Conservation (phyloP, 2,113 vertebrate genomes). For the Sceloporus undulatus region DNA sequence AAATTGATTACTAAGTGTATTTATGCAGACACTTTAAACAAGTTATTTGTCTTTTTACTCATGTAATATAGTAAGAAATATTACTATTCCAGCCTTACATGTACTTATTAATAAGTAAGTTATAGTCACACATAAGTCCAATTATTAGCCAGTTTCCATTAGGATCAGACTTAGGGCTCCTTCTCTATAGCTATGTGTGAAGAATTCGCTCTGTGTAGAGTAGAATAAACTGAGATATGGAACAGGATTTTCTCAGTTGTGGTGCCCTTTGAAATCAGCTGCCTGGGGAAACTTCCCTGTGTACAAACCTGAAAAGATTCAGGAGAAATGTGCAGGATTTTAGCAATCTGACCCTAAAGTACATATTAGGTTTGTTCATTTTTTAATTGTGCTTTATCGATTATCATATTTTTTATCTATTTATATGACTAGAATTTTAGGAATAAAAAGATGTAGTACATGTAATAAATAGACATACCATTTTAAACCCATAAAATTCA, state of each 20-base stretch:
- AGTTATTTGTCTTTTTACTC: constrained; percentile 24
- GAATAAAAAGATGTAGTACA: not conserved
- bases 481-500: not conserved
- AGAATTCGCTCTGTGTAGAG: not conserved
- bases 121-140: not conserved
- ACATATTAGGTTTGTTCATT: not conserved
- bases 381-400: not conserved
- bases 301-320: not conserved
- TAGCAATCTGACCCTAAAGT: not conserved
- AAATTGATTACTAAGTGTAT: constrained; percentile 32
- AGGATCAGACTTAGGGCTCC: not conserved
- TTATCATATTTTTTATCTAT: not conserved
- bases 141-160: not conserved
- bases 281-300: not conserved
- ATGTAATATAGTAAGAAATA: constrained; percentile 31
- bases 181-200: not conserved
- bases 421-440: not conserved
- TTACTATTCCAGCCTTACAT: not conserved
- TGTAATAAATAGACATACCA: no score
- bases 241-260: not conserved
- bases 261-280: not conserved
- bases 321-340: not conserved
- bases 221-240: not conserved
- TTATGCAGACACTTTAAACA: constrained; percentile 52
- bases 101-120: not conserved